These are phyloP conservation scores for Psilopogon haemacephalus DNA, from an alignment of 2,113 vertebrate genomes.

Conservation along the genomic window DNA sequence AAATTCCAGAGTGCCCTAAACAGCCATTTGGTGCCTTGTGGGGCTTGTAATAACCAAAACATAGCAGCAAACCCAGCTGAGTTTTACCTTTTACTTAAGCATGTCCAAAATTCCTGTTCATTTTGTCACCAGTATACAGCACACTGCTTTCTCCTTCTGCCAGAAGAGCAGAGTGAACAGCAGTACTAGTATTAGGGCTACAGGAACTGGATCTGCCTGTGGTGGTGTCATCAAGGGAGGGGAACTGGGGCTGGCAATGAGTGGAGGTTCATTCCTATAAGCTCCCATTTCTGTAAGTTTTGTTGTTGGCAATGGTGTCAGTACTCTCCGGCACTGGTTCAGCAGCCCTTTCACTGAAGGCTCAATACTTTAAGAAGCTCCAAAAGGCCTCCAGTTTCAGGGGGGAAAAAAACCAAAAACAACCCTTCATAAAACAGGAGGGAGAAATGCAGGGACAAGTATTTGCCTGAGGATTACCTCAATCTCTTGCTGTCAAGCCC, in stretches of 20 bases:
- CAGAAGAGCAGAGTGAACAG: background rate
- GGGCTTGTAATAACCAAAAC: background rate
- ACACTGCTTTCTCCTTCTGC: background rate
- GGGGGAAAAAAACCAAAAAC: background rate
- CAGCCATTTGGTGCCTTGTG: background rate
- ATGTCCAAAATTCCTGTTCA: background rate
- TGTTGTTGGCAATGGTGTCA: background rate
- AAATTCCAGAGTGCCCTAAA: background rate
- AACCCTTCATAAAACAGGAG: background rate
- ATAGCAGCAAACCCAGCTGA: background rate
- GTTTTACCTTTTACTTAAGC: background rate
- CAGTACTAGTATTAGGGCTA: background rate
- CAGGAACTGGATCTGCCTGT: background rate
- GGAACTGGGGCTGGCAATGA: background rate
- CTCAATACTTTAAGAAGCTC: background rate
- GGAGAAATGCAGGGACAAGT: background rate
- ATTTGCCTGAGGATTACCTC: slow-evolving; percentile 35
- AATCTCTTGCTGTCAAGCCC: slow-evolving; percentile 12
- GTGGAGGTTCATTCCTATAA: background rate
- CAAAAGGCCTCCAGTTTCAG: background rate
- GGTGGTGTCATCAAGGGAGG: background rate
- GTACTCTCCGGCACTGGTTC: background rate
- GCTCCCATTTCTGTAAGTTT: background rate
- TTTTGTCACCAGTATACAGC: background rate
- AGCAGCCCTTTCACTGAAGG: background rate